Conservation (phyloP, 2,888 invertebrate genomes). For the Zootermopsis nevadensis region DNA sequence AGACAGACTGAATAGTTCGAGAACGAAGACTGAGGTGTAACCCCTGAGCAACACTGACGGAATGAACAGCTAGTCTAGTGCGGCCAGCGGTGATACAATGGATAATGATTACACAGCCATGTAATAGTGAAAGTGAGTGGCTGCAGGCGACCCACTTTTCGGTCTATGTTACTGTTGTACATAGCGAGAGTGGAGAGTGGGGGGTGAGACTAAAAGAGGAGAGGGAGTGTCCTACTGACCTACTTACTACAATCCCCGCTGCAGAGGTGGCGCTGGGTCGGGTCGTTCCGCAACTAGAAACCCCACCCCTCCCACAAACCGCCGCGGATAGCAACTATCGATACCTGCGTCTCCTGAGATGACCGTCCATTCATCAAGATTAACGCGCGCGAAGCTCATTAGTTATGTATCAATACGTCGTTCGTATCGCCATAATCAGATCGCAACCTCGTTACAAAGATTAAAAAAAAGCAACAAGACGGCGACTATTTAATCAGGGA, state of each 20-base stretch:
- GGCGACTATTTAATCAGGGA: no score
- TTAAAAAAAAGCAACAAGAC: no score
- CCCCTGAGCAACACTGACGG: not conserved
- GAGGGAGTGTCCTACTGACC: conserved; percentile 82
- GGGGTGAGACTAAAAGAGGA: conserved; percentile 57
- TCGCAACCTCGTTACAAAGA: no score
- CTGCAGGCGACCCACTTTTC: conserved; percentile 84
- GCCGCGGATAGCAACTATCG: not conserved
- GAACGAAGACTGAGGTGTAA: not conserved
- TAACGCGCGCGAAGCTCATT: no score
- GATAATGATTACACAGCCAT: conserved; percentile 79
- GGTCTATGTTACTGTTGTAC: conserved; percentile 84
- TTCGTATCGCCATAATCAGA: no score
- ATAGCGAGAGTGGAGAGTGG: conserved; percentile 56
- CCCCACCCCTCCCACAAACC: not conserved
- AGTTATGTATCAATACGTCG: no score
- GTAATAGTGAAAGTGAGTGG: conserved; percentile 90
- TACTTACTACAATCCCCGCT: conserved; percentile 67
- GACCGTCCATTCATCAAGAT: not conserved
- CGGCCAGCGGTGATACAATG: conserved; percentile 71
- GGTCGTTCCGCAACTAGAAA: not conserved
- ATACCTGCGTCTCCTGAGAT: not conserved
- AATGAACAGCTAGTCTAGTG: conserved; percentile 63
- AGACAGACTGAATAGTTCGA: conserved; percentile 5
- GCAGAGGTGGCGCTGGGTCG: conserved; percentile 33